A percentile compares a stretch with the other conserved stretches of the same genome.
Conservation (phyloP, 2,113 vertebrate species). For the Clarias macrocephalus region DNA sequence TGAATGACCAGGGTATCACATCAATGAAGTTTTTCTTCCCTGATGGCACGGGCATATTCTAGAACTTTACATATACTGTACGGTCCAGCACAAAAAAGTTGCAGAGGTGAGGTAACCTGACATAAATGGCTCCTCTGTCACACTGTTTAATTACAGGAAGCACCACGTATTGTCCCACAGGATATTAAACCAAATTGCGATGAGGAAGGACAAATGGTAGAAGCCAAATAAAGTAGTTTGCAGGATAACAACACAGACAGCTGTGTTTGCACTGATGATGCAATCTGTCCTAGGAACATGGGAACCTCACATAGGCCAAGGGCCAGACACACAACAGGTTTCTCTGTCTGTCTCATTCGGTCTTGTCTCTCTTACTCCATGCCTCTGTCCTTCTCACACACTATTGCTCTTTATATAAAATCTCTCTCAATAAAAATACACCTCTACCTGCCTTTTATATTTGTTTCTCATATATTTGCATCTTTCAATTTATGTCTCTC, state of each 20-base stretch:
- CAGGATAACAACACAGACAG: conserved; percentile 21
- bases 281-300: not conserved
- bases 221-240: conserved; percentile 10
- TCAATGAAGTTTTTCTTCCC: too few relatives aligned
- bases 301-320: not conserved
- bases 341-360: not conserved
- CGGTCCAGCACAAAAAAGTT: not conserved
- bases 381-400: not conserved
- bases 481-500: not conserved
- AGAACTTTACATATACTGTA: not conserved
- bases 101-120: not conserved
- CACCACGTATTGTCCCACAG: not conserved
- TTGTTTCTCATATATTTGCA: not conserved
- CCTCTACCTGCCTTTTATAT: not conserved
- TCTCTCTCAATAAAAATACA: not conserved
- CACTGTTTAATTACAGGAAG: conserved; percentile 14
- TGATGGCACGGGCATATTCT: too few relatives aligned
- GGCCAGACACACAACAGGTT: too few relatives aligned
- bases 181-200: conserved; percentile 8
- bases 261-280: conserved; percentile 12
- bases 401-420: not conserved
- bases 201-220: not conserved
- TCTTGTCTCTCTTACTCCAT: not conserved
- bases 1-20: too few relatives aligned
- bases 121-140: not conserved